phyloP scores from a whole-genome alignment of 92 coral and sea anemone species.

The Metridium senile region DNA sequence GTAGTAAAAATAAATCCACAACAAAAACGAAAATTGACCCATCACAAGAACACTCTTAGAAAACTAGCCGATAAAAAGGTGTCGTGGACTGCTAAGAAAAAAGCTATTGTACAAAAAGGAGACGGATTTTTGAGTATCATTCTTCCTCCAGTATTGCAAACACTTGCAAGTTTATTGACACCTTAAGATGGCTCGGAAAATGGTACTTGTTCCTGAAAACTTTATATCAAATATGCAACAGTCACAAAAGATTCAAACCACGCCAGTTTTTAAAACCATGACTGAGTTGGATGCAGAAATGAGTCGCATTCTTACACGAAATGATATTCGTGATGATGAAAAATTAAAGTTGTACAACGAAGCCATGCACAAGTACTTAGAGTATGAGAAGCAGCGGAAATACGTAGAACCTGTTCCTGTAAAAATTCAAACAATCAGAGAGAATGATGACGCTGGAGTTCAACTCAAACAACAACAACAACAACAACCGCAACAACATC shows the following conservation, averaged over 20 bases:
- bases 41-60: constrained; percentile 14
- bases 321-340: constrained; percentile 36
- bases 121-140: constrained; percentile 12
- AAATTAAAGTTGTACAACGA: constrained; percentile 39
- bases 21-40: constrained; percentile 5
- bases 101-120: constrained; percentile 6
- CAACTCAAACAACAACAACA: background rate
- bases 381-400: constrained; percentile 12
- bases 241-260: constrained; percentile 7
- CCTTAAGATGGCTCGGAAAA: constrained; percentile 11
- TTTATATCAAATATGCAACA: constrained; percentile 7
- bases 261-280: constrained; percentile 14
- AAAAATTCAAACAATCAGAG: too few relatives aligned
- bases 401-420: too few relatives aligned
- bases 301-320: constrained; percentile 14
- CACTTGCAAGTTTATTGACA: background rate
- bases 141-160: constrained; percentile 1
- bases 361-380: constrained; percentile 33
- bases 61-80: constrained; percentile 22
- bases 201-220: constrained; percentile 33
- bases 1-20: background rate
- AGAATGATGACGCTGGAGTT: background rate
- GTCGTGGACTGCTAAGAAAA: constrained; percentile 18
- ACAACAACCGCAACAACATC: background rate
- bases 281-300: constrained; percentile 26